Percentiles rank a stretch among this genome's conserved stretches.
Evolutionary conservation across 1,140 invertebrate genomes (phyloP).

Genomic region (Cylas formicarius): DNA sequence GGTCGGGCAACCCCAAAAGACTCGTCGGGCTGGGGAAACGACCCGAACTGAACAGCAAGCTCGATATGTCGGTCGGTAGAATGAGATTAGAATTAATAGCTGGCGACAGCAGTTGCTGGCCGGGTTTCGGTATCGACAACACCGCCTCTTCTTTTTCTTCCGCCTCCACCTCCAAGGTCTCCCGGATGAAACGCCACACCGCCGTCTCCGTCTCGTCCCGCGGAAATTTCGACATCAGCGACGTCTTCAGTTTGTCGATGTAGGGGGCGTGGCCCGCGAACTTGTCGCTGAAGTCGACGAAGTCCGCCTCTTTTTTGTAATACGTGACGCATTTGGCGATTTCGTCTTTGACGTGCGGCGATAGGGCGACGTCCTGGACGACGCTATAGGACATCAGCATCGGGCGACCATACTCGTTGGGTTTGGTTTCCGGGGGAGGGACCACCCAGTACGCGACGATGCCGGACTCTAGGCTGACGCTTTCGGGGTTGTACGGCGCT

Average conservation of each 20-base stretch:
- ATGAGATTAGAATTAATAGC: constrained; percentile 50
- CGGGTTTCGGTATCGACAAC: constrained; percentile 46
- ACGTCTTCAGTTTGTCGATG: constrained; percentile 70
- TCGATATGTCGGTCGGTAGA: constrained; percentile 54
- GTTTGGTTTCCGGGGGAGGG: constrained; percentile 84
- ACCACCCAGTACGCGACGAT: constrained; percentile 90
- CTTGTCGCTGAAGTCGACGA: constrained; percentile 68
- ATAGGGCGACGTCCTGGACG: constrained; percentile 72
- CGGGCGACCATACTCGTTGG: constrained; percentile 83
- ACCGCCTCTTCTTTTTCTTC: constrained; percentile 52
- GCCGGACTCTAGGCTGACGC: constrained; percentile 66
- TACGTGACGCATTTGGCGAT: constrained; percentile 82
- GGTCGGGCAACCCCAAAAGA: constrained; percentile 55
- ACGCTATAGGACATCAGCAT: constrained; percentile 83
- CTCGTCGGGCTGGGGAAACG: constrained; percentile 51
- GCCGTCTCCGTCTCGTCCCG: constrained; percentile 56
- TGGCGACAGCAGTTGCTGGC: constrained; percentile 40
- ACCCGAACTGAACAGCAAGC: constrained; percentile 52
- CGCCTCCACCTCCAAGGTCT: constrained; percentile 48
- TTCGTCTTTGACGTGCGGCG: constrained; percentile 75
- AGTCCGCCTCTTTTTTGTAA: constrained; percentile 70
- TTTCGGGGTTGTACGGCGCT: constrained; percentile 83
- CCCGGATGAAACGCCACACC: constrained; percentile 55
- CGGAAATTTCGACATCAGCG: constrained; percentile 58
- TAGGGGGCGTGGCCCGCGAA: constrained; percentile 67